These are phyloP conservation scores for Anguilla obscura DNA, from an alignment of 2,797 vertebrate species.

Conservation along the genomic window DNA sequence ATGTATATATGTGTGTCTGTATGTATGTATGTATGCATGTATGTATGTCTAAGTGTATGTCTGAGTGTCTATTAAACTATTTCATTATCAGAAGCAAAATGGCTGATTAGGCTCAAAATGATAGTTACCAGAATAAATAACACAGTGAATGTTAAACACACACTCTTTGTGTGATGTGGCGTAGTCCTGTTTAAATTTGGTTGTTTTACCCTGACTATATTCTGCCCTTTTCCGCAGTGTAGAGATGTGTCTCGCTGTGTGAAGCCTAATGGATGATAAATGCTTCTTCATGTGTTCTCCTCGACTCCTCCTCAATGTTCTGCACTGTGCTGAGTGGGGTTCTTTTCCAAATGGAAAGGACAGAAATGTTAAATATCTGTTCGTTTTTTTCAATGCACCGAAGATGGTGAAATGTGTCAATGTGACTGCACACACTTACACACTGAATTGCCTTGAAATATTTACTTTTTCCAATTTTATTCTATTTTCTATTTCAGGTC, in stretches of 20 bases:
- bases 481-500: conserved; percentile 27
- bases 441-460: not conserved
- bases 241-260: not conserved
- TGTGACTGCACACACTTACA: not conserved
- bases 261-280: not conserved
- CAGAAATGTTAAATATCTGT: not conserved
- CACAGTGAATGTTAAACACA: too few relatives aligned
- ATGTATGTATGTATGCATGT: not conserved
- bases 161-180: not conserved
- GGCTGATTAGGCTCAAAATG: not conserved
- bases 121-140: too few relatives aligned
- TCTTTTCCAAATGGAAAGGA: not conserved
- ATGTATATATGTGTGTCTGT: not conserved
- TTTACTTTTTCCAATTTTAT: not conserved
- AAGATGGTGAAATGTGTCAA: not conserved
- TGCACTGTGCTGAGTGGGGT: not conserved
- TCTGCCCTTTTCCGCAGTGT: not conserved
- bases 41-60: not conserved
- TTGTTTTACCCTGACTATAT: not conserved
- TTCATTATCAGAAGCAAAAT: not conserved
- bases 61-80: not conserved
- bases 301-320: not conserved
- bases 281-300: not conserved
- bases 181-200: not conserved
- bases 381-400: not conserved